A percentile compares a stretch with the other conserved stretches of the same genome.
These are phyloP conservation scores for Phengaris alcon DNA, from an alignment of 2,888 invertebrate species.

Conservation along the genomic window DNA sequence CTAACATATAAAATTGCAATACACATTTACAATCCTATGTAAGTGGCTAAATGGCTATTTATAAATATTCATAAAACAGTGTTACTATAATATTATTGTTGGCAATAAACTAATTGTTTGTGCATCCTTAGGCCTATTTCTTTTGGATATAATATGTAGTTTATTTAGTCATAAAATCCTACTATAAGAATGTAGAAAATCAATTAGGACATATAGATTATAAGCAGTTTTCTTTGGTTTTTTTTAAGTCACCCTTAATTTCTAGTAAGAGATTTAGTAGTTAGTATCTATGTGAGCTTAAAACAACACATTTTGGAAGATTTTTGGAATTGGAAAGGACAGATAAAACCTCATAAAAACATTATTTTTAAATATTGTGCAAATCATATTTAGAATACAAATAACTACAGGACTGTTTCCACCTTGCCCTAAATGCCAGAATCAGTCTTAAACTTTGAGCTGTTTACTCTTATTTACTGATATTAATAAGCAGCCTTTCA, in stretches of 20 bases:
- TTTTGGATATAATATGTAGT: neutral
- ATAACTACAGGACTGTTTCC: neutral
- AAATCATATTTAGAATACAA: neutral
- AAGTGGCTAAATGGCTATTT: neutral
- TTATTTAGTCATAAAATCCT: neutral
- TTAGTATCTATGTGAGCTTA: neutral
- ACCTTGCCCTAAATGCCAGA: neutral
- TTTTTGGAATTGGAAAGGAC: neutral
- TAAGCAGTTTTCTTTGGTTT: neutral
- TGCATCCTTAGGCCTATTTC: slow-evolving; percentile 20
- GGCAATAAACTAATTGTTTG: slow-evolving; percentile 13
- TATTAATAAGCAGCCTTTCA: neutral
- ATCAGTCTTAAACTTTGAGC: slow-evolving; percentile 11
- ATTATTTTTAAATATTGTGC: neutral
- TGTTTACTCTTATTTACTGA: neutral
- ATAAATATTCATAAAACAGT: slow-evolving; percentile 38
- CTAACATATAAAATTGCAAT: slow-evolving; percentile 42
- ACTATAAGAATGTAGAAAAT: neutral
- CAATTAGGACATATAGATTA: neutral
- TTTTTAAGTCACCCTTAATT: neutral
- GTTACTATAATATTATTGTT: slow-evolving; percentile 33
- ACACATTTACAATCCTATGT: slow-evolving; percentile 24
- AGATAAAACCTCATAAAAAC: neutral
- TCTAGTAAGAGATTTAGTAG: neutral
- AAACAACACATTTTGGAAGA: neutral